Conservation (phyloP, 2,797 vertebrate genomes). For the Acipenser ruthenus region DNA sequence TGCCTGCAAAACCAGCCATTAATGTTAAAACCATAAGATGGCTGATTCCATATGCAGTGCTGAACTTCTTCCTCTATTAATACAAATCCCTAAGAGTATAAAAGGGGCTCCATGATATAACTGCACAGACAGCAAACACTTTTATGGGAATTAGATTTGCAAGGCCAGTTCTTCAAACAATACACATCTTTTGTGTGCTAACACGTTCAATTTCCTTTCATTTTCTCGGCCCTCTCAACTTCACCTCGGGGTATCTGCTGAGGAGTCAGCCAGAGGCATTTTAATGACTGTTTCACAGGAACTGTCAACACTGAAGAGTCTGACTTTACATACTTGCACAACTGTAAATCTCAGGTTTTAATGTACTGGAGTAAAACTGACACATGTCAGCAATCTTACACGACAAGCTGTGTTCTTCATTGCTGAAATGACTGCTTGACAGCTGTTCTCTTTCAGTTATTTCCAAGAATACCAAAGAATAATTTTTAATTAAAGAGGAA, state of each 20-base stretch:
- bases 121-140: not conserved
- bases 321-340: slow-evolving; percentile 60
- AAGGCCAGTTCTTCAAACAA: slow-evolving; percentile 7
- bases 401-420: not conserved
- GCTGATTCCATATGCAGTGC: not conserved
- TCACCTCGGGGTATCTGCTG: slow-evolving; percentile 74
- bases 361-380: slow-evolving; percentile 25
- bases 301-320: slow-evolving; percentile 68
- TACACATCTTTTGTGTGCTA: slow-evolving; percentile 23
- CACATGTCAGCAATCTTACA: slow-evolving; percentile 20
- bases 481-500: too few relatives aligned
- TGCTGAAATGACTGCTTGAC: slow-evolving; percentile 18
- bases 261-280: slow-evolving; percentile 72
- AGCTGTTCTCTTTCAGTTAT: slow-evolving; percentile 17
- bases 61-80: not conserved
- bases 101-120: not conserved
- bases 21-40: too few relatives aligned
- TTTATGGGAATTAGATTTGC: not conserved
- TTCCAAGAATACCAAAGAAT: not conserved
- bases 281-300: slow-evolving; percentile 74
- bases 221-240: slow-evolving; percentile 63
- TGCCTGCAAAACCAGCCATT: too few relatives aligned
- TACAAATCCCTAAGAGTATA: not conserved
- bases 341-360: slow-evolving; percentile 54
- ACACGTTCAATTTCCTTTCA: slow-evolving; percentile 68